Base-by-base conservation (phyloP, 2,797 vertebrate species). In the Sebastes reedi region DNA sequence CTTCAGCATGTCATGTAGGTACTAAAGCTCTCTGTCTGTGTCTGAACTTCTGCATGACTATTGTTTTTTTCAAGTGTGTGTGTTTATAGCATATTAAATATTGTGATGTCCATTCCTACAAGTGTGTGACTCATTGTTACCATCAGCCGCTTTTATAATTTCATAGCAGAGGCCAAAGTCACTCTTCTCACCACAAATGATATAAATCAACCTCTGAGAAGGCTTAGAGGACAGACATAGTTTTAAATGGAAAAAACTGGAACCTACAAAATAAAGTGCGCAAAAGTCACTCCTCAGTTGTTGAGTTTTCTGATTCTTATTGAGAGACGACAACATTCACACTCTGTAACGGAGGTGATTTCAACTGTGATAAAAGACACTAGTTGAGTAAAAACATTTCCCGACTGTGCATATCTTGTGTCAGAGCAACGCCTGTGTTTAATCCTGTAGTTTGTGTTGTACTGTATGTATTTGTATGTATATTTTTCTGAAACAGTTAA, bases 1-100 rank as follows among this genome's bases (percentile, higher is more conserved):
- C 91, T 98, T 97, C 97, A 97, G 95, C 90, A 97, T 99, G 96
- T 97, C 96, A 85, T 99, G 98, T 99, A 98, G 96, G 98, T 98
- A 96, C 75, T 42, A 32, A 65, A 22, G 24, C 52, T 71, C 13
- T 61, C 34, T 69, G 84, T 84, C 67, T 36, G 39, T 42, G 14
- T 7, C 8, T 76, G 0, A 65, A 79, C 39, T 6, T 62, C 29
- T 67, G 80, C 64, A 6, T 88, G 81, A 18, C 18, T 13, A 8
- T 58, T 56, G 1, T 20, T 14, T 10, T 29, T 1, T 5, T 29
- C 16, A 14, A 9, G n/a, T 68, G n/a, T 67, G 7, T 68, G 82
- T 72, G 16, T 74, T 8, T 16, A 55, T n/a, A 24, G 12, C 13
- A 8, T 22, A 14, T 75, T 58, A 52, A 42, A 9, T 25, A 2